These are phyloP conservation scores for Nephila pilipes DNA, from an alignment of 1,140 invertebrate genomes.

Conservation along the genomic window DNA sequence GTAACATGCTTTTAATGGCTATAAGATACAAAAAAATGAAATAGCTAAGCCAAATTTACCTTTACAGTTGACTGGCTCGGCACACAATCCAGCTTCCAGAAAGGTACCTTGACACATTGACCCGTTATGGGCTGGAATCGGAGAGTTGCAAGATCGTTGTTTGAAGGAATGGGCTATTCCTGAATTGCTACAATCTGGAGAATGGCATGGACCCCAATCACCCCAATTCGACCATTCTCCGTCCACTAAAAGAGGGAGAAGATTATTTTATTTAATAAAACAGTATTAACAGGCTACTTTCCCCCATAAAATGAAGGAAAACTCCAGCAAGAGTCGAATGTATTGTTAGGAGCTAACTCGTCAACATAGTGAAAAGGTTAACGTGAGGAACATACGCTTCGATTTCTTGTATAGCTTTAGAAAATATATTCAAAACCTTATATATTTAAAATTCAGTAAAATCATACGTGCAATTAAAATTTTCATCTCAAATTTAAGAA, in stretches of 20 bases:
- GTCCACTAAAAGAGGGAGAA: constrained; percentile 24
- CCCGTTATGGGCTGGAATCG: not conserved
- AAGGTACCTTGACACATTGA: constrained; percentile 45
- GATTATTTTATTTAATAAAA: no score
- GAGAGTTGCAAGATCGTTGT: constrained; percentile 6
- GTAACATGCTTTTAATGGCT: no score
- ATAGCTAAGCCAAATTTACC: not conserved
- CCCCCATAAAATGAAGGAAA: not conserved
- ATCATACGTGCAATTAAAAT: no score
- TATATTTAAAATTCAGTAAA: no score
- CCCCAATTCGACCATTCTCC: constrained; percentile 55
- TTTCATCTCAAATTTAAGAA: no score
- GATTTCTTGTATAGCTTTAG: no score
- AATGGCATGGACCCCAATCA: constrained; percentile 16
- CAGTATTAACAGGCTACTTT: not conserved
- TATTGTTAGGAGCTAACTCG: no score
- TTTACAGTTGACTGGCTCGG: constrained; percentile 8
- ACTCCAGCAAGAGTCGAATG: no score
- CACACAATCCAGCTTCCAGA: constrained; percentile 22
- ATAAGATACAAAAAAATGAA: no score
- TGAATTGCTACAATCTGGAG: not conserved
- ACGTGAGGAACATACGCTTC: no score
- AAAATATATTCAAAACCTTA: no score
- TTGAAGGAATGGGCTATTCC: not conserved
- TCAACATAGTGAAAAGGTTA: no score